These are phyloP conservation scores for Paedocypris micromegethes DNA, from an alignment of 2,797 vertebrate species.

Conservation along the genomic window DNA sequence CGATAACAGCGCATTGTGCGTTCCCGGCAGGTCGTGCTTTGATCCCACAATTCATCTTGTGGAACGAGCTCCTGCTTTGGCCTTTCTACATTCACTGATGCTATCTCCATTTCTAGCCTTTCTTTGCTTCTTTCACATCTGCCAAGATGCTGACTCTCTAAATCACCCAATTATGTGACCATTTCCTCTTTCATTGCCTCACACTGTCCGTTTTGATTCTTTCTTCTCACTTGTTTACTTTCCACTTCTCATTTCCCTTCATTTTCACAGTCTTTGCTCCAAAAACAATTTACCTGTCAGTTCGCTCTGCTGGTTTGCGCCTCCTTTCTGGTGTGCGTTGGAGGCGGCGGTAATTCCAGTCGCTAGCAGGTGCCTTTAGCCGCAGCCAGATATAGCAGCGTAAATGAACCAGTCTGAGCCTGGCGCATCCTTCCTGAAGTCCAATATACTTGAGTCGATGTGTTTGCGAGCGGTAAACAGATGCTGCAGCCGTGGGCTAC, in stretches of 20 bases:
- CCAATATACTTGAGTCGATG: constrained; percentile 38
- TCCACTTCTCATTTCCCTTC: constrained; percentile 51
- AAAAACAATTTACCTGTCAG: constrained; percentile 69
- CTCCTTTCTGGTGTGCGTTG: constrained; percentile 29
- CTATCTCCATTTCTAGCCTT: constrained; percentile 56
- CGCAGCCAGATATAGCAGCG: constrained; percentile 46
- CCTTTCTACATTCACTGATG: constrained; percentile 54
- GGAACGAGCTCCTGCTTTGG: constrained; percentile 20
- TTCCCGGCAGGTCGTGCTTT: not conserved
- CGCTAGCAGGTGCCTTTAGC: constrained; percentile 41
- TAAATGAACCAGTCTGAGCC: constrained; percentile 48
- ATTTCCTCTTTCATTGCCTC: constrained; percentile 50
- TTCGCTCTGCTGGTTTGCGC: constrained; percentile 25
- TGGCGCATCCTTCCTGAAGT: constrained; percentile 26
- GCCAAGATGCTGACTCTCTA: constrained; percentile 44
- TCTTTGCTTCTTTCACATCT: constrained; percentile 51
- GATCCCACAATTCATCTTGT: constrained; percentile 17
- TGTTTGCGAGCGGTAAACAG: constrained; percentile 35
- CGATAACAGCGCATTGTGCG: not conserved
- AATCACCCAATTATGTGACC: constrained; percentile 47
- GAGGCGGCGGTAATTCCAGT: constrained; percentile 49
- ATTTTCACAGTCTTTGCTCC: constrained; percentile 50
- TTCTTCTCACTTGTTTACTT: constrained; percentile 43
- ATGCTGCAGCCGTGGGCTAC: constrained; percentile 9
- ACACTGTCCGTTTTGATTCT: constrained; percentile 47